Conservation (phyloP, 1,140 invertebrate species). For the Anagrus nilaparvatae region DNA sequence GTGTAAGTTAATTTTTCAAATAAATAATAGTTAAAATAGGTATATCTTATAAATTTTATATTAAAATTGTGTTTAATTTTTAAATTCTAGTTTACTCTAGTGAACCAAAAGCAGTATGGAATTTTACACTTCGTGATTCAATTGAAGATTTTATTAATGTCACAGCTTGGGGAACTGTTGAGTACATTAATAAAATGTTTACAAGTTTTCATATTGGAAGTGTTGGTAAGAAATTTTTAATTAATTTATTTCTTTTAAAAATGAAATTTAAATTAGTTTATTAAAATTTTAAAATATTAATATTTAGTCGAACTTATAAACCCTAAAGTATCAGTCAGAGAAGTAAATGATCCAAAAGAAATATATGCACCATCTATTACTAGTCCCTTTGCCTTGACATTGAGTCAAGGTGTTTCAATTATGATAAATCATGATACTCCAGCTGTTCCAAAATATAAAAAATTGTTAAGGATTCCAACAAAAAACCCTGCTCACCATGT, state of each 20-base stretch:
- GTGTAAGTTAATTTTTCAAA: slow-evolving; percentile 22
- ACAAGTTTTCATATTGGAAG: slow-evolving; percentile 51
- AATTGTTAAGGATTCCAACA: slow-evolving; percentile 47
- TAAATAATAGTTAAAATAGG: not conserved
- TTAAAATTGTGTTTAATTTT: slow-evolving; percentile 1
- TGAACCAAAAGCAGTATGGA: slow-evolving; percentile 50
- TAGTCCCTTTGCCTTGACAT: slow-evolving; percentile 46
- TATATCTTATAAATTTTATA: not conserved
- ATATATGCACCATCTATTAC: slow-evolving; percentile 50
- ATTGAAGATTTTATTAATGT: slow-evolving; percentile 55
- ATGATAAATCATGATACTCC: slow-evolving; percentile 47
- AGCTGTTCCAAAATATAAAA: slow-evolving; percentile 35
- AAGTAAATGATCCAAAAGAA: slow-evolving; percentile 44
- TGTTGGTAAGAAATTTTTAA: slow-evolving; percentile 42
- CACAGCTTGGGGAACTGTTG: slow-evolving; percentile 54
- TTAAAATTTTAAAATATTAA: slow-evolving; percentile 1
- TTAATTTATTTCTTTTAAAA: no score
- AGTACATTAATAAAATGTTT: slow-evolving; percentile 46
- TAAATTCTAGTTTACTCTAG: not conserved
- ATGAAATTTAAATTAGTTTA: slow-evolving; percentile 6
- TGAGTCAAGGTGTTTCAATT: slow-evolving; percentile 49
- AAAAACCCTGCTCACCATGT: slow-evolving; percentile 36
- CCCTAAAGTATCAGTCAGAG: slow-evolving; percentile 46
- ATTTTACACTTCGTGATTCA: slow-evolving; percentile 59
- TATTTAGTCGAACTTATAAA: slow-evolving; percentile 51